Base-by-base conservation (phyloP, 2,888 invertebrate species). In the Tetragnatha montana region DNA sequence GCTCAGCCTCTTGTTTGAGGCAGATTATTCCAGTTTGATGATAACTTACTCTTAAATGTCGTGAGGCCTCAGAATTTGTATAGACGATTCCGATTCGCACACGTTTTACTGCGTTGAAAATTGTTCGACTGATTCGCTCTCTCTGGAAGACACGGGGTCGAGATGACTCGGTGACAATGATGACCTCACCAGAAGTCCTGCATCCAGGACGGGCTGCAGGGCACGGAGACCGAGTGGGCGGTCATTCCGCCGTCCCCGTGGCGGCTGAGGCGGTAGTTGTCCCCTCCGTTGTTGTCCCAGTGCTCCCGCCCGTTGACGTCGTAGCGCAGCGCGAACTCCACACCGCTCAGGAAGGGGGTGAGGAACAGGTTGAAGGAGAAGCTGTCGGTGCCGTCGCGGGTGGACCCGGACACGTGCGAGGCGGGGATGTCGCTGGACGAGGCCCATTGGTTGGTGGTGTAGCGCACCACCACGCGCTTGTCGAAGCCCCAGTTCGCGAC, bases 261-360 rank as follows among this genome's bases (percentile, higher is more conserved):
- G 8, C 74, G 84, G 51, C 80, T 21, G 4, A 91, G 47, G 7
- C 75, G 68, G 50, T 91, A 91, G 75, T 91, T 91, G 14, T 74
- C 68, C 0, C 84, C 83, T 6, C 76, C 21, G 68, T 91, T 91
- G 35, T 91, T 91, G 73, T 91, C 91, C 91, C 91, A 91, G 35
- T 81, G 81, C 81, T 91, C 89, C 71, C 49, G 73, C 1, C 81
- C 87, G 10, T 87, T 90, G 17, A 87, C 81, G 7, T 21, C 50
- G 21, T 75, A 90, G 21, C 80, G 80, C 6, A 90, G 21, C 8
- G 90, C 90, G 49, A 90, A 90, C 75, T 84, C 60, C 3, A 90
- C 70, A 8, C 75, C 50, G 49, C 75, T 74, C 8, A 73, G 50
- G 6, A 47, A 8, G 6, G 79, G 81, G 6, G 81, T 51, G 6